Conservation (phyloP, 2,888 invertebrate genomes). For the Anoncus sp. region DNA sequence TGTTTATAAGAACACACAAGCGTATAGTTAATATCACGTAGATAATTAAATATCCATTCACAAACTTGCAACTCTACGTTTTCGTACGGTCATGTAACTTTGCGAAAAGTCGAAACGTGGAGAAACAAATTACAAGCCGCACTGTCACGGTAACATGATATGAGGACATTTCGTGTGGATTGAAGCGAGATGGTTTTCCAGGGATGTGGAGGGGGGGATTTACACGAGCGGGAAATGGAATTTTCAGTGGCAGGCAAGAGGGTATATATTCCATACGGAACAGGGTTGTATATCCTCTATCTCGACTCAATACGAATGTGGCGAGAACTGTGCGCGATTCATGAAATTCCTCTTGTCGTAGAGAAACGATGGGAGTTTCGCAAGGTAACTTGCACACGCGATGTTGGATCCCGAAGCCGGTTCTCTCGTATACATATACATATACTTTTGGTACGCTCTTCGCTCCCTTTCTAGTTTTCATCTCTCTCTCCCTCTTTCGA, state of each 20-base stretch:
- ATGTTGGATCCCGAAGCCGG: slow-evolving; percentile 35
- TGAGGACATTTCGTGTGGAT: slow-evolving; percentile 11
- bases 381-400: slow-evolving; percentile 24
- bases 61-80: not conserved
- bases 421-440: not conserved
- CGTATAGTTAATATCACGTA: too few species aligned
- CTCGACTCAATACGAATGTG: slow-evolving; percentile 46
- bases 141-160: not conserved
- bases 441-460: not conserved
- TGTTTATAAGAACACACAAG: too few species aligned
- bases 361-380: slow-evolving; percentile 24
- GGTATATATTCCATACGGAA: slow-evolving; percentile 10
- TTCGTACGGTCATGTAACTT: not conserved
- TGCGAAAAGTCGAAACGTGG: not conserved
- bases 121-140: not conserved
- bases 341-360: slow-evolving; percentile 45
- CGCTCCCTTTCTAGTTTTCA: slow-evolving; percentile 9
- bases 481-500: slow-evolving; percentile 1
- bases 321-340: slow-evolving; percentile 46
- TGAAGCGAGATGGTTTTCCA: slow-evolving; percentile 5
- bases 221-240: slow-evolving; percentile 51
- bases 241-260: slow-evolving; percentile 26
- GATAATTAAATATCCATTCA: too few species aligned
- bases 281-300: slow-evolving; percentile 31
- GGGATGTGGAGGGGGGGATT: slow-evolving; percentile 1